Evolutionary conservation across 2,113 vertebrate species (phyloP).

Genomic region (Gasterosteus nipponicus): DNA sequence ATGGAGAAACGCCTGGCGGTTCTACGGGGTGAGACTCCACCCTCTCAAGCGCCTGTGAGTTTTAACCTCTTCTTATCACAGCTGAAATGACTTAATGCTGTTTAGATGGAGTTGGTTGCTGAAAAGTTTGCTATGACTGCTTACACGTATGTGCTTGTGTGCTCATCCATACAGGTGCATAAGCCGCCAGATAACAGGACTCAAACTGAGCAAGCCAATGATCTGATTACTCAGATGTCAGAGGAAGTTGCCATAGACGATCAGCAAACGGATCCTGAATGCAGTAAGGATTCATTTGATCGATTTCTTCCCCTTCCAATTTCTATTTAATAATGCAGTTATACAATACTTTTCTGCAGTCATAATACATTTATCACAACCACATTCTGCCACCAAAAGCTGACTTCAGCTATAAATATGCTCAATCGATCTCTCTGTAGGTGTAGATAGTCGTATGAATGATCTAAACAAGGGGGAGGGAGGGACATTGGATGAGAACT

Average conservation of each 20-base stretch:
- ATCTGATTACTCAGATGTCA: constrained; percentile 88
- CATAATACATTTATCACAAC: neutral
- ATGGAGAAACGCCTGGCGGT: constrained; percentile 90
- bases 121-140: neutral
- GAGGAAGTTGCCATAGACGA: constrained; percentile 91
- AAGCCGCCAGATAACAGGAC: constrained; percentile 85
- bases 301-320: constrained; percentile 1
- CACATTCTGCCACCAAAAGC: neutral
- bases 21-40: constrained; percentile 82
- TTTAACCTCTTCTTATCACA: constrained; percentile 47
- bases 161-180: constrained; percentile 78
- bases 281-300: constrained; percentile 52
- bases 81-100: neutral
- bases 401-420: neutral
- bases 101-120: neutral
- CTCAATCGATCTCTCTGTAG: constrained; percentile 59
- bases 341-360: neutral
- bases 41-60: constrained; percentile 86
- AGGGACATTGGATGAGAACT: constrained; percentile 68
- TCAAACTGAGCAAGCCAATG: constrained; percentile 86
- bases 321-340: constrained; percentile 6
- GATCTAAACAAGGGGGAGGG: constrained; percentile 85
- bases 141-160: constrained; percentile 22
- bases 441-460: constrained; percentile 79
- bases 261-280: constrained; percentile 67